Evolutionary conservation across 2,888 invertebrate genomes (phyloP).

Genomic region (Calliphora vomitoria): DNA sequence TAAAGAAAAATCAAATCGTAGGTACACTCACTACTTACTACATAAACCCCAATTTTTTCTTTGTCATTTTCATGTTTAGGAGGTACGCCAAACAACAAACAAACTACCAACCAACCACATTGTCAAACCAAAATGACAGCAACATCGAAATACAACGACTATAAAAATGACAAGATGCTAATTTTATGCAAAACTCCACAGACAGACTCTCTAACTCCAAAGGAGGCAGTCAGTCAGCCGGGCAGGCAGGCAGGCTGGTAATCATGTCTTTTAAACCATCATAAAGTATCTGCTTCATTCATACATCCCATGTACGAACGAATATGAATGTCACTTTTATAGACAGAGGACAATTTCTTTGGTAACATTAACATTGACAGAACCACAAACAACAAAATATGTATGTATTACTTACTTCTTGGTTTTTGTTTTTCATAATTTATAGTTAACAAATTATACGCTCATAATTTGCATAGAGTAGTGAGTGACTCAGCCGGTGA

Average conservation of each 20-base stretch:
- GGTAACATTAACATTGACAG: constrained; percentile 43
- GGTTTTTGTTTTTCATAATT: constrained; percentile 54
- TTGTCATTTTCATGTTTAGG: constrained; percentile 28
- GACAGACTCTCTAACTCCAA: constrained; percentile 42
- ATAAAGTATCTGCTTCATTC: constrained; percentile 42
- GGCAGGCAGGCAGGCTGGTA: neutral
- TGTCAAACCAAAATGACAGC: constrained; percentile 54
- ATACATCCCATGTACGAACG: constrained; percentile 17
- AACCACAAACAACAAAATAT: constrained; percentile 41
- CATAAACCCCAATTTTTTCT: neutral
- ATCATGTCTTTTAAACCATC: constrained; percentile 46
- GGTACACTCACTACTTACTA: constrained; percentile 17
- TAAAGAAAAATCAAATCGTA: constrained; percentile 59
- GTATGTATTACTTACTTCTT: neutral
- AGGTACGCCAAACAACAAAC: constrained; percentile 39
- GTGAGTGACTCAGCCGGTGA: constrained; percentile 42
- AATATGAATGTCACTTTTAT: constrained; percentile 45
- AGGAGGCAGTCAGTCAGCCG: neutral
- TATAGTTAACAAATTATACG: constrained; percentile 27
- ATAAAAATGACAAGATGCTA: constrained; percentile 71
- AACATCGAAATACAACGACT: constrained; percentile 62
- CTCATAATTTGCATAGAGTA: constrained; percentile 9
- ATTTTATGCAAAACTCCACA: constrained; percentile 69
- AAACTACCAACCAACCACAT: constrained; percentile 37
- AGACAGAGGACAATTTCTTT: constrained; percentile 58